Evolutionary conservation across 2,888 invertebrate genomes (phyloP).

Genomic region (Rambutsinella grinnellia): DNA sequence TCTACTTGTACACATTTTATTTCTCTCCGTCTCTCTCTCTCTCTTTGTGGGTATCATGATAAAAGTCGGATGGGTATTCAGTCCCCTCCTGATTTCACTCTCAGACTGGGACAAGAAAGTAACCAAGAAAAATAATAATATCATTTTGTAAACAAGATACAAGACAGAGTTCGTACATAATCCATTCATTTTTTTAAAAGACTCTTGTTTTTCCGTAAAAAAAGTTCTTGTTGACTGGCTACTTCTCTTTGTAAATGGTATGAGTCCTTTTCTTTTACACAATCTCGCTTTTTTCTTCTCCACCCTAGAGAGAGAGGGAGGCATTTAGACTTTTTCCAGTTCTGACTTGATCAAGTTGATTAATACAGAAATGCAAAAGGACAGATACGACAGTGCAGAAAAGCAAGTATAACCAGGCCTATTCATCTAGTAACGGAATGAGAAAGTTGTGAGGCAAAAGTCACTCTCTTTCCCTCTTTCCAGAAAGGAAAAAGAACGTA

Average conservation of each 20-base stretch:
- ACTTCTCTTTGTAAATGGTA: background rate
- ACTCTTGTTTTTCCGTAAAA: background rate
- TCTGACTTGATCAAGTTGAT: constrained; percentile 42
- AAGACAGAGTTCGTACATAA: background rate
- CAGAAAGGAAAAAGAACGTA: background rate
- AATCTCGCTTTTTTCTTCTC: constrained; percentile 10
- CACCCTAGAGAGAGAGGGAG: background rate
- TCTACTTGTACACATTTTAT: constrained; percentile 4
- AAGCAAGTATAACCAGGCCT: background rate
- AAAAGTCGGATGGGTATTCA: constrained; percentile 62
- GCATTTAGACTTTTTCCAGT: constrained; percentile 26
- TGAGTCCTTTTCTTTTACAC: background rate
- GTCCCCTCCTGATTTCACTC: constrained; percentile 63
- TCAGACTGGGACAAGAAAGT: constrained; percentile 49
- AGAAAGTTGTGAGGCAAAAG: too few relatives aligned
- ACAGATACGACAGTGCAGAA: constrained; percentile 8
- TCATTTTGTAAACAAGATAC: background rate
- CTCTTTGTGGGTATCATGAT: constrained; percentile 51
- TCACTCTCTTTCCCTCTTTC: background rate
- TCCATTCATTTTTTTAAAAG: background rate
- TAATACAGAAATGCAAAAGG: constrained; percentile 25
- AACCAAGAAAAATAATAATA: constrained; percentile 5
- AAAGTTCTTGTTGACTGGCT: background rate
- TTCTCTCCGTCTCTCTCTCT: background rate
- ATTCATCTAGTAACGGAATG: background rate